Conservation (phyloP, 2,888 invertebrate species). For the Dioctria rufipes region DNA sequence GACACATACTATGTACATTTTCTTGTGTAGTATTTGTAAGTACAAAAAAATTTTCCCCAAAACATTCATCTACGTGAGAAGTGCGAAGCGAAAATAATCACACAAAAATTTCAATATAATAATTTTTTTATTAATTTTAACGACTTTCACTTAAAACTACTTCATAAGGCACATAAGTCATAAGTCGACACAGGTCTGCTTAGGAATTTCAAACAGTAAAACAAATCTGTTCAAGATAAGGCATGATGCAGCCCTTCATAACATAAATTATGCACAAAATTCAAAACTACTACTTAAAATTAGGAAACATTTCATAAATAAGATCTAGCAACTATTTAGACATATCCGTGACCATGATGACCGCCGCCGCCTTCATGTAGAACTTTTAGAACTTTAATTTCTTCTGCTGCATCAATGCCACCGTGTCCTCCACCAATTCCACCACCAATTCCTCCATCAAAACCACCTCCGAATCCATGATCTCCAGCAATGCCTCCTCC, state of each 20-base stretch:
- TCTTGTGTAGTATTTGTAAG: too few species aligned
- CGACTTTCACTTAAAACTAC: too few species aligned
- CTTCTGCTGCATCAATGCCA: neutral
- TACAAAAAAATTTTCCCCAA: too few species aligned
- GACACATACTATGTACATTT: too few species aligned
- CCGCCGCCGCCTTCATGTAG: slow-evolving; percentile 2
- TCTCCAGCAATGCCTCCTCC: neutral
- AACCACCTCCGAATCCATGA: neutral
- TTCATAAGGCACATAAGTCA: too few species aligned
- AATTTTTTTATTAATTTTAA: too few species aligned
- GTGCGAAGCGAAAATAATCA: too few species aligned
- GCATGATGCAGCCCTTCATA: neutral
- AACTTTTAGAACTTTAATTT: neutral
- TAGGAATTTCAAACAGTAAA: neutral
- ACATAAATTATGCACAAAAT: neutral
- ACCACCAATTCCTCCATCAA: neutral
- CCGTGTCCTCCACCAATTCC: neutral
- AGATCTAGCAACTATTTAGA: neutral
- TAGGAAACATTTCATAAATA: neutral
- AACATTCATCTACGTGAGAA: too few species aligned
- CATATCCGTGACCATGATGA: slow-evolving; percentile 21
- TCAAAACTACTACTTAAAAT: slow-evolving; percentile 10
- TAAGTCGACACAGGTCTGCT: neutral
- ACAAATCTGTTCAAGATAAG: neutral
- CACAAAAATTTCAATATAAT: too few species aligned